A percentile compares a stretch with the other conserved stretches of the same genome.
phyloP scores from a whole-genome alignment of 2,797 vertebrate genomes.

The Etheostoma nigrum region DNA sequence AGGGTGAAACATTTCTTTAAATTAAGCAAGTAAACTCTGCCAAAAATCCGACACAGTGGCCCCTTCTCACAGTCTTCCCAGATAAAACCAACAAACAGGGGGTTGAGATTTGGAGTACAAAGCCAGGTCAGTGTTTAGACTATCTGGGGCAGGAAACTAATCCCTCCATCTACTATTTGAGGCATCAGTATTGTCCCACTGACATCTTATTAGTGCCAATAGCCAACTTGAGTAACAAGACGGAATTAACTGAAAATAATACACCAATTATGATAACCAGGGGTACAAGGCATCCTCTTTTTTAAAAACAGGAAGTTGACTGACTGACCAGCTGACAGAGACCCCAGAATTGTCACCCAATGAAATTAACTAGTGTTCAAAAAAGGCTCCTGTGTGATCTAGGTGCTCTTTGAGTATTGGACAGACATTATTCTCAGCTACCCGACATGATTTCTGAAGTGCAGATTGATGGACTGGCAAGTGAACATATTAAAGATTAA shows the following conservation, averaged over 20 bases:
- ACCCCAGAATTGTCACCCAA: too few relatives aligned
- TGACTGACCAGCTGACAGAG: too few relatives aligned
- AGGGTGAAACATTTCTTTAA: conserved; percentile 33
- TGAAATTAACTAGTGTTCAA: too few relatives aligned
- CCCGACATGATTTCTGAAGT: too few relatives aligned
- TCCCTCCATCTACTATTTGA: conserved; percentile 8
- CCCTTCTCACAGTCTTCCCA: conserved; percentile 20
- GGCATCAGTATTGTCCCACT: not conserved
- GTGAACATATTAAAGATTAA: not conserved
- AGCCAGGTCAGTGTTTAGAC: conserved; percentile 26
- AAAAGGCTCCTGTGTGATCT: too few relatives aligned
- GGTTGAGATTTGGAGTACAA: conserved; percentile 12
- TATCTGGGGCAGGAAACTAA: conserved; percentile 44
- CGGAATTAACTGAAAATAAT: too few relatives aligned
- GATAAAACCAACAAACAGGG: conserved; percentile 48
- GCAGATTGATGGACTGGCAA: too few relatives aligned
- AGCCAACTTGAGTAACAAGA: not conserved
- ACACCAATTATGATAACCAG: too few relatives aligned
- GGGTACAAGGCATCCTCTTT: too few relatives aligned
- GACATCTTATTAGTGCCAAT: not conserved
- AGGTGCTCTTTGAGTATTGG: too few relatives aligned
- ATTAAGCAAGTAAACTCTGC: conserved; percentile 48
- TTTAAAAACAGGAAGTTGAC: too few relatives aligned
- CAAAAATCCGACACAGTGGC: conserved; percentile 40
- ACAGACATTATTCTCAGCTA: too few relatives aligned